Conservation (phyloP, 30 jellyfish, hydroid and myxozoan genomes). For the Chrysaora quinquecirrha region DNA sequence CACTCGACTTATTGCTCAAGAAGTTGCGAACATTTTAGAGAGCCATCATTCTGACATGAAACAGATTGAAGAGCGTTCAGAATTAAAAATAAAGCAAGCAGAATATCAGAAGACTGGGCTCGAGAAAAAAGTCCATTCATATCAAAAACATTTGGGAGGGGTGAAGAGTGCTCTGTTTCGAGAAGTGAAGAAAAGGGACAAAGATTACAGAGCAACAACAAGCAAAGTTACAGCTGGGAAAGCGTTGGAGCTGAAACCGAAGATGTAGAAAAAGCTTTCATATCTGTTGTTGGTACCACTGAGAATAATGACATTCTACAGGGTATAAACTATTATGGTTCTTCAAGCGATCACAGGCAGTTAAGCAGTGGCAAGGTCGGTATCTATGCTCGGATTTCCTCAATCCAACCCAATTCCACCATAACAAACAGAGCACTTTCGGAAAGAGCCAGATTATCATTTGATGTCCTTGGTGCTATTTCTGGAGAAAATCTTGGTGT, state of each 20-base stretch:
- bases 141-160: no score
- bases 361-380: not conserved
- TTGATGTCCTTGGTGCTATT: not conserved
- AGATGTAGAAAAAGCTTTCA: not conserved
- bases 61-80: not conserved
- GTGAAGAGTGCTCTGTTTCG: no score
- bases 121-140: no score
- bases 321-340: constrained; percentile 11
- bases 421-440: no score
- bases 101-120: no score
- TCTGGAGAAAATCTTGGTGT: not conserved
- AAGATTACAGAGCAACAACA: not conserved
- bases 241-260: not conserved
- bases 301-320: not conserved
- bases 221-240: not conserved
- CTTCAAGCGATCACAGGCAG: constrained; percentile 7
- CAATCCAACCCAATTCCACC: not conserved
- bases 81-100: no score
- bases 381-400: not conserved
- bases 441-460: constrained; percentile 1
- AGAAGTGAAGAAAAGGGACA: constrained; percentile 3
- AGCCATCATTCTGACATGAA: not conserved
- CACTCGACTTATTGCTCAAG: not conserved
- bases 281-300: not conserved
- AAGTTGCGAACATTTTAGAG: not conserved